Conservation (phyloP, 2,797 vertebrate genomes). For the Scolopax rusticola region DNA sequence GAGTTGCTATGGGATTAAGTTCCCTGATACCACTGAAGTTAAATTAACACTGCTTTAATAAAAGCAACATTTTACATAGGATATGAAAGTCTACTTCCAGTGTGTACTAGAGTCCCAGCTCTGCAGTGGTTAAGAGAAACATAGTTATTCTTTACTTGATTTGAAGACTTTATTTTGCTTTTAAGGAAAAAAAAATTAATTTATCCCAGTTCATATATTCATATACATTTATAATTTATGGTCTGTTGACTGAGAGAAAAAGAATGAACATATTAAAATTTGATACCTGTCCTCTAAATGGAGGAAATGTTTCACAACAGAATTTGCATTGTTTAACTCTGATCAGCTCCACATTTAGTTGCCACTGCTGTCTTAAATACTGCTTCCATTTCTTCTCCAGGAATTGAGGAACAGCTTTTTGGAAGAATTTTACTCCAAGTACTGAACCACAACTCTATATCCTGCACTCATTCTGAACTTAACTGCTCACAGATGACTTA, state of each 20-base stretch:
- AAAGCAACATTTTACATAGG: neutral
- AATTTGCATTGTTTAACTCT: constrained; percentile 45
- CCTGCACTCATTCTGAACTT: neutral
- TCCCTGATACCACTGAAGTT: neutral
- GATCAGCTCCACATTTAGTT: constrained; percentile 38
- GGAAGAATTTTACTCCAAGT: constrained; percentile 1
- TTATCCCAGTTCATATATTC: neutral
- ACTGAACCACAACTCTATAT: neutral
- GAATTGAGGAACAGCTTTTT: constrained; percentile 16
- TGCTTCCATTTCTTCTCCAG: constrained; percentile 14
- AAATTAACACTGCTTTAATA: neutral
- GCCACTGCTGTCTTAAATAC: constrained; percentile 37
- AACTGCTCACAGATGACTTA: neutral
- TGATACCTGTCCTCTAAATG: constrained; percentile 48
- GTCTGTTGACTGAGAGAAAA: constrained; percentile 50
- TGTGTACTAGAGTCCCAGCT: neutral
- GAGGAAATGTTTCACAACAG: constrained; percentile 30
- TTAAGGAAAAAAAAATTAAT: neutral
- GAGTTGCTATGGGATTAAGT: neutral
- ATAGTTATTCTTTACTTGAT: neutral
- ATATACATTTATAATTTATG: constrained; percentile 53
- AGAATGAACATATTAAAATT: constrained; percentile 66
- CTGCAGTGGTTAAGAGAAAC: neutral
- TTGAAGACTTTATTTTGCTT: neutral
- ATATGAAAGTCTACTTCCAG: neutral